These are phyloP conservation scores for Oxyteleia sp. DNA, from an alignment of 2,888 invertebrate species.

Conservation along the genomic window DNA sequence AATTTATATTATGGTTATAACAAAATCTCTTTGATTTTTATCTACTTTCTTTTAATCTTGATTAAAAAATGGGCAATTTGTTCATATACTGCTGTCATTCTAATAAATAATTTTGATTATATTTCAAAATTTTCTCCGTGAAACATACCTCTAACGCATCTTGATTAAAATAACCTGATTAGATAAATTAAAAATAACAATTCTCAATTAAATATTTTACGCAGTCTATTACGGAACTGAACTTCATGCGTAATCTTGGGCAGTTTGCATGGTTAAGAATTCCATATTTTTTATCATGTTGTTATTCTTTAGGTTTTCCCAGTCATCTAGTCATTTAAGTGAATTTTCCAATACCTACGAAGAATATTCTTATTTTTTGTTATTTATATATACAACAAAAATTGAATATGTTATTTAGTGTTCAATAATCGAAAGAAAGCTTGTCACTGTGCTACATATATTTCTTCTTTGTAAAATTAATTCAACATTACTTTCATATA, in stretches of 20 bases:
- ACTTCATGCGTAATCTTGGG: slow-evolving; percentile 7
- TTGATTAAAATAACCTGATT: neutral
- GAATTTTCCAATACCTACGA: neutral
- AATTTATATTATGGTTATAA: too few relatives aligned
- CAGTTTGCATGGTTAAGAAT: slow-evolving; percentile 22
- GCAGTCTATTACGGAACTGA: neutral
- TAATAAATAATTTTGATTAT: too few relatives aligned
- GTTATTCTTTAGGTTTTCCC: neutral
- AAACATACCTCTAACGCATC: too few relatives aligned
- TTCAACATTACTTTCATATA: neutral
- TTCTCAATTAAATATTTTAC: neutral
- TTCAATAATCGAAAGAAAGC: too few relatives aligned
- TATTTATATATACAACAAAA: neutral
- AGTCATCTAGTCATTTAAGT: neutral
- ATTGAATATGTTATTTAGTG: neutral
- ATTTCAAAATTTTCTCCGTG: too few relatives aligned
- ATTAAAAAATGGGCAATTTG: too few relatives aligned
- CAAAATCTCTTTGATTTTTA: too few relatives aligned
- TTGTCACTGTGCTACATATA: too few relatives aligned
- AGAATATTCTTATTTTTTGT: too few relatives aligned
- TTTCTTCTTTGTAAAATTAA: neutral
- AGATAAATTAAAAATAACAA: neutral
- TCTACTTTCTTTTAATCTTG: too few relatives aligned
- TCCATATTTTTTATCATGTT: neutral
- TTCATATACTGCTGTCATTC: too few relatives aligned